These are phyloP conservation scores for Drosophila vallismaia DNA, from an alignment of 2,888 invertebrate species.

Conservation along the genomic window DNA sequence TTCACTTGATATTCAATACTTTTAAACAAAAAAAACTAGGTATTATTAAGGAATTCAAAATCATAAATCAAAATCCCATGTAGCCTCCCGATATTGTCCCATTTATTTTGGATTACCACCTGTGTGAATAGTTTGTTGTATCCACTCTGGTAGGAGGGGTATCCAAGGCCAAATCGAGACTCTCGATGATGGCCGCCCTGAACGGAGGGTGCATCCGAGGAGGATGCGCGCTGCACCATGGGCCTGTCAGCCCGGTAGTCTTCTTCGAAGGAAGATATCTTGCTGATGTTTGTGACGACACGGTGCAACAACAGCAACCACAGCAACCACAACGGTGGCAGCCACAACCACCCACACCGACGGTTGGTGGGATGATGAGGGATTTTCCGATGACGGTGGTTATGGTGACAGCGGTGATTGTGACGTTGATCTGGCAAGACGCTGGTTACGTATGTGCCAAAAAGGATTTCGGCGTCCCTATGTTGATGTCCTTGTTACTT, in stretches of 20 bases:
- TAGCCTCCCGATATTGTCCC: too few relatives aligned
- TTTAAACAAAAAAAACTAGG: neutral
- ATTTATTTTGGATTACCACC: constrained; percentile 59
- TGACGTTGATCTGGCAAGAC: constrained; percentile 20
- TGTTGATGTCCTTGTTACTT: neutral
- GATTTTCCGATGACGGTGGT: constrained; percentile 10
- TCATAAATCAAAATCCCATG: too few relatives aligned
- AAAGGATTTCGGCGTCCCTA: neutral
- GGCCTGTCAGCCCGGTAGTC: constrained; percentile 84
- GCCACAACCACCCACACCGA: constrained; percentile 25
- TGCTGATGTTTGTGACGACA: constrained; percentile 75
- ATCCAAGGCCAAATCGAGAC: constrained; percentile 84
- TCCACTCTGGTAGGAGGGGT: constrained; percentile 84
- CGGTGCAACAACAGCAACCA: constrained; percentile 56
- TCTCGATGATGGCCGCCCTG: constrained; percentile 83
- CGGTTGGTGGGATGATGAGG: constrained; percentile 38
- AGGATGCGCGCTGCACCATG: constrained; percentile 84
- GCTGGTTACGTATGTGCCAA: constrained; percentile 4
- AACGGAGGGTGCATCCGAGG: constrained; percentile 84
- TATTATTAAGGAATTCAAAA: too few relatives aligned
- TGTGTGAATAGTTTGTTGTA: constrained; percentile 84
- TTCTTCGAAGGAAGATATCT: constrained; percentile 84
- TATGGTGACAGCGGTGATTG: constrained; percentile 21
- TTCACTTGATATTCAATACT: too few relatives aligned
- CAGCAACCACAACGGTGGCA: constrained; percentile 17